Evolutionary conservation across 2,113 vertebrate species (phyloP).

Genomic region (Amphilophus citrinellus): DNA sequence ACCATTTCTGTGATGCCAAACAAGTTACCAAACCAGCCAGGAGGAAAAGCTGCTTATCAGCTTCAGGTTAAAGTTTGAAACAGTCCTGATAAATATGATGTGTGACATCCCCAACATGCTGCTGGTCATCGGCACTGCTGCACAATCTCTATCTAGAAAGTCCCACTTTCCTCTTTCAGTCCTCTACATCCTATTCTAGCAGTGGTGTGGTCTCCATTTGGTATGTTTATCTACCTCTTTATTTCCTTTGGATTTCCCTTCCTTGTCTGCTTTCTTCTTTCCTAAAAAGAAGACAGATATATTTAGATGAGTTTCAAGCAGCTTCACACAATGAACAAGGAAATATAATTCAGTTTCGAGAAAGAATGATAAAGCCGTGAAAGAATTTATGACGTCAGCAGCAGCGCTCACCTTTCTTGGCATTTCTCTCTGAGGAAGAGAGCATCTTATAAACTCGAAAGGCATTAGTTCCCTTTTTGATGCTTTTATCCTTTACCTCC

Average conservation of each 20-base stretch:
- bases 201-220: background rate
- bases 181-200: background rate
- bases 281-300: constrained; percentile 48
- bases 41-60: background rate
- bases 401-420: constrained; percentile 89
- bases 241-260: constrained; percentile 58
- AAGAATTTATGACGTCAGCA: background rate
- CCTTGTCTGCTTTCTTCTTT: constrained; percentile 81
- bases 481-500: constrained; percentile 94
- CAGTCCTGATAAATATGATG: background rate
- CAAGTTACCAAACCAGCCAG: background rate
- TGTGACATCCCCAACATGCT: background rate
- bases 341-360: background rate
- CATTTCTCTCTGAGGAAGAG: constrained; percentile 87
- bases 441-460: constrained; percentile 98
- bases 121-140: background rate
- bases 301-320: background rate
- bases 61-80: constrained; percentile 6
- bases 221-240: constrained; percentile 50
- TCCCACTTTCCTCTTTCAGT: background rate
- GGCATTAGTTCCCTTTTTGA: constrained; percentile 98
- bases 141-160: background rate
- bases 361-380: background rate
- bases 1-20: background rate
- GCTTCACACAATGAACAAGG: background rate